Evolutionary conservation across 2,797 vertebrate genomes (phyloP), one percentile per base, ranked within the genome.

Genomic region (Spinibarbus caldwelli): DNA sequence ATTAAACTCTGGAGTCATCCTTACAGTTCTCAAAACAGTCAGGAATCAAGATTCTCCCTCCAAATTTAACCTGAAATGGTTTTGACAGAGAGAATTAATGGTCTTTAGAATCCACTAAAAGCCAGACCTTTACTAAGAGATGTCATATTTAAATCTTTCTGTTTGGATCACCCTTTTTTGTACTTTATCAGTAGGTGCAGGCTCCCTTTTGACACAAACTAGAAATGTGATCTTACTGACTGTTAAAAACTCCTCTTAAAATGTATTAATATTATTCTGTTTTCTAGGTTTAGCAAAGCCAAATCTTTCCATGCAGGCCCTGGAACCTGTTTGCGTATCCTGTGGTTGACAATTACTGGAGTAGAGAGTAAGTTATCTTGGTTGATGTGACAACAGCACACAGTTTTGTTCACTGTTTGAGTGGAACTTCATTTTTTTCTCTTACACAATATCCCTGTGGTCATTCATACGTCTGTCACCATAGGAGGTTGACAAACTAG

Each of bases 401-500:
- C 49, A 62, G 8, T 8, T 52, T 75, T 31, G 4, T 75, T 59
- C 38, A 26, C 36, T 19, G n/a, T 78, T 59, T 11, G 12, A 29
- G 54, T 78, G 72, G 5, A 49, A 54, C 29, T 21, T 38, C 11
- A 1, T 70, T 76, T 29, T 31, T 59, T 64, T 23, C 5, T 23
- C 2, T 76, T 47, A 45, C 2, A 78, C 38, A 45, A 23, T 80
- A 45, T 66, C 41, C 10, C 17, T 80, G 19, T 80, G 59, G 41
- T 66, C n/a, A 47, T 79, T 76, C 68, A 80, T 67, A 43, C 31
- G 54, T 59, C 84, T 66, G 5, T 66, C 23, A 84, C 70, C 68
- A 59, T 52, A 76, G 14, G 34, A 64, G 36, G 52, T 49, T 49
- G 62, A 52, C 86, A 88, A 21, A 86, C 66, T 67, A 80, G 57